These are phyloP conservation scores for Drosophila rubida DNA, from an alignment of 2,888 invertebrate species.

Conservation along the genomic window DNA sequence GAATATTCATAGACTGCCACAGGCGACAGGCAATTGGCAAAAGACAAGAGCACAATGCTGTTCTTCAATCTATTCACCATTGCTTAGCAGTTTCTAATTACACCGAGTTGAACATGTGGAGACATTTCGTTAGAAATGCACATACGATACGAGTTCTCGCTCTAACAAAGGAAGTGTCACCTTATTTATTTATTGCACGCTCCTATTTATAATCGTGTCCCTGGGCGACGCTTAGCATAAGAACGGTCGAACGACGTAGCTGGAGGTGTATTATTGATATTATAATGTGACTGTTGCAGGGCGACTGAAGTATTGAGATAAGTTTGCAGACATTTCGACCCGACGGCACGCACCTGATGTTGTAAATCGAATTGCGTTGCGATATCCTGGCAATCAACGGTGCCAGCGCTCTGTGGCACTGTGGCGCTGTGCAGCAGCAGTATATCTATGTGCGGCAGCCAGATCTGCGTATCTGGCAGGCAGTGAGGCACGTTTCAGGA, in stretches of 20 bases:
- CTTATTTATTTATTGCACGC: neutral
- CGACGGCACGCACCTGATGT: conserved; percentile 43
- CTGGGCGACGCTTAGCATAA: conserved; percentile 6
- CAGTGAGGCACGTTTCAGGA: conserved; percentile 68
- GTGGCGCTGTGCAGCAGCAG: neutral
- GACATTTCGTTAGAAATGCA: neutral
- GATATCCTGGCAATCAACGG: conserved; percentile 45
- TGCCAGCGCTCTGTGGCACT: neutral
- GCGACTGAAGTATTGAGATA: conserved; percentile 8
- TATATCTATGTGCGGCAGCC: conserved; percentile 12
- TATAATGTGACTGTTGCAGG: conserved; percentile 37
- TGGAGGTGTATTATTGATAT: conserved; percentile 8
- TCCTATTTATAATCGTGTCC: conserved; percentile 16
- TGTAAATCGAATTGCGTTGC: conserved; percentile 28
- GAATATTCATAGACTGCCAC: neutral
- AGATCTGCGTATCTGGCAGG: conserved; percentile 27
- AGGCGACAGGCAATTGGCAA: neutral
- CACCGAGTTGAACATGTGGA: neutral
- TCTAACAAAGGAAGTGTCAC: neutral
- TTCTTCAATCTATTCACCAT: neutral
- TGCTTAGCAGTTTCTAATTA: neutral
- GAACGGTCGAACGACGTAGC: neutral
- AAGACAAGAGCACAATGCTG: neutral
- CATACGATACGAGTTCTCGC: neutral
- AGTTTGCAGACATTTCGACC: conserved; percentile 17